A percentile compares a stretch with the other conserved stretches of the same genome.
phyloP scores from a whole-genome alignment of 2,888 invertebrate species.

The Petrolisthes cinctipes region DNA sequence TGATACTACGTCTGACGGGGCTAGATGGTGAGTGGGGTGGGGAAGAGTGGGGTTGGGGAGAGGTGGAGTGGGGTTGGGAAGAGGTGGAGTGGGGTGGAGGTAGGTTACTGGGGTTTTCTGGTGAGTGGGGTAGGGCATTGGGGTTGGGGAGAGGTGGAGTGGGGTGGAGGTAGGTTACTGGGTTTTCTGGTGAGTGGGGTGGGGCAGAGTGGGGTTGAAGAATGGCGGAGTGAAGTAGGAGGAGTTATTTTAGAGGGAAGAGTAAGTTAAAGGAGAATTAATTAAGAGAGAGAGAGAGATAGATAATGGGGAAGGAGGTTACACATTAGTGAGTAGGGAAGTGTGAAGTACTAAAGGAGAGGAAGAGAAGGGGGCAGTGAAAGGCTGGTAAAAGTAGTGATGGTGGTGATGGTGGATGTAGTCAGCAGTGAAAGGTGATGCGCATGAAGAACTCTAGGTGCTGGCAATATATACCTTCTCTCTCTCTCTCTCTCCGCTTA shows the following conservation, averaged over 20 bases:
- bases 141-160: background rate
- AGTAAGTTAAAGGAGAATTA: background rate
- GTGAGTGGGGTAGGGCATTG: background rate
- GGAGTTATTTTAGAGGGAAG: too few relatives aligned
- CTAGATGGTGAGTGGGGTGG: background rate
- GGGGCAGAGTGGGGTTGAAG: background rate
- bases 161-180: background rate
- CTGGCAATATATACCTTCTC: too few relatives aligned
- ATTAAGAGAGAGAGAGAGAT: background rate
- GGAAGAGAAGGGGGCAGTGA: constrained; percentile 29
- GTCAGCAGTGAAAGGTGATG: constrained; percentile 41
- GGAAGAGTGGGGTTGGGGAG: background rate
- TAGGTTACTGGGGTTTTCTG: background rate
- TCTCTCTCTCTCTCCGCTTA: constrained; percentile 1
- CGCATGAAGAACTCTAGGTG: constrained; percentile 12
- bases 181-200: too few relatives aligned
- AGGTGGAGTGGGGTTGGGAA: background rate
- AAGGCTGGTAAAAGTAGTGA: constrained; percentile 46
- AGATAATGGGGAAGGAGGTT: background rate
- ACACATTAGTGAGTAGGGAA: background rate
- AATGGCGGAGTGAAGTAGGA: background rate
- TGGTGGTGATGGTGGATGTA: too few relatives aligned
- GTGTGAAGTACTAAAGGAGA: background rate
- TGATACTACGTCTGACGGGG: background rate
- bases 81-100: background rate